Evolutionary conservation across 2,113 vertebrate genomes (phyloP), one percentile per base, ranked within the genome.

Genomic region (Tachycineta bicolor): DNA sequence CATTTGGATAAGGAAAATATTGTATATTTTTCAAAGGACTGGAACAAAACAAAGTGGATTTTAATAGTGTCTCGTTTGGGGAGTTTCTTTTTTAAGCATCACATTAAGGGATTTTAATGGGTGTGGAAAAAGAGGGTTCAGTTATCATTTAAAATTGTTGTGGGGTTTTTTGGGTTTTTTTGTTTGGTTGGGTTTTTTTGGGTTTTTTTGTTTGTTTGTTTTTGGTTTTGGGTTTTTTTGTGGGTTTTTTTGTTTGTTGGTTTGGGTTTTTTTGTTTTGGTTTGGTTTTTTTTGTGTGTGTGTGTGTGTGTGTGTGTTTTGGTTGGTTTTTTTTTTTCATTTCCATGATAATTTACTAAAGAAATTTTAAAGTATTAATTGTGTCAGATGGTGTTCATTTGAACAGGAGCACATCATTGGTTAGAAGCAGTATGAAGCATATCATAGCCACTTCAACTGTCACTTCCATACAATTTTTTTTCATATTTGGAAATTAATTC

Each of bases 401-500:
- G 21, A 68, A 39, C 3, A 6, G 21, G 11, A 89, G 29, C 3
- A n/a, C 6, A 29, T 43, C 0, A 2, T 5, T 75, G 21, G 4
- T 46, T 63, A 33, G 17, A 6, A 87, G 37, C 6, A 65, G 6
- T 33, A 60, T 18, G 39, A 62, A 46, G 11, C 20, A 17, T 25
- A 37, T n/a, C 18, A 39, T 1, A 1, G 15, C 4, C 11, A 87
- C 5, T 23, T 64, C 13, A 37, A 29, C 31, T 47, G 55, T 7
- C 33, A 56, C 15, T 62, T 28, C 25, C 33, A 22, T 9, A 13
- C 6, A 60, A 6, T 5, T 11, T 21, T 60, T 74, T 78, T 55
- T 14, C 4, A 39, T 6, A 9, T 63, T 68, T 73, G 41, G 29
- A 83, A 83, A 83, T 25, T 16, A 29, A 19, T 52, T 80, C 9